Evolutionary conservation across 2,888 invertebrate genomes (phyloP), one percentile per base, ranked within the genome.

Genomic region (Callimorpha dominula): DNA sequence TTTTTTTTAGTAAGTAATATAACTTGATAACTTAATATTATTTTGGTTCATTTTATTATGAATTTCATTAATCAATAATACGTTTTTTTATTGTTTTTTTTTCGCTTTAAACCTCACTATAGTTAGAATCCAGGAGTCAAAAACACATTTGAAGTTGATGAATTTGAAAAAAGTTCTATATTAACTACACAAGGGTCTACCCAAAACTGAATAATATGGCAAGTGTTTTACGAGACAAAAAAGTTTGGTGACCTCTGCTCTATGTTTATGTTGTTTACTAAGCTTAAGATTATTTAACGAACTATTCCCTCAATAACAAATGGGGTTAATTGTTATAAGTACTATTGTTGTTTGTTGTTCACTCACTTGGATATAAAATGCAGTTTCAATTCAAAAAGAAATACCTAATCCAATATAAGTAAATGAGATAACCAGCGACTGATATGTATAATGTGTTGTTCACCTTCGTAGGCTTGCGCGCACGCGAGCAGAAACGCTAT

Each of bases 391-490:
- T 69, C 63, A 46, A 68, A 50, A 5, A 86, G 85, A 84, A 90
- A 84, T 81, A 83, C 81, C 80, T 87, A 85, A 87, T 85, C 80
- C 81, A 80, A 70, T 60, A 72, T 75, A 77, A 64, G 78, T 79
- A 80, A 80, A 80, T 84, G 80, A 84, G 80, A 80, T 78, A 85
- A 84, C 81, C 81, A 84, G 74, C 75, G 80, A 75, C 72, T 83
- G 81, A 86, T 84, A 82, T 78, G 80, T 78, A 82, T 31, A 31
- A 81, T 77, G 78, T 81, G 80, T 84, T 75, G 78, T 85, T 82
- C 90, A 93, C 93, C 92, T 92, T 88, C 83, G 70, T 85, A 84
- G 74, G 91, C 89, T 82, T 78, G 72, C 74, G 87, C 89, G 87
- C 85, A 89, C 79, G 85, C 83, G 78, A 92, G 78, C 74, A 89